Conservation (phyloP, 2,113 vertebrate genomes). For the Gymnobelideus leadbeateri region DNA sequence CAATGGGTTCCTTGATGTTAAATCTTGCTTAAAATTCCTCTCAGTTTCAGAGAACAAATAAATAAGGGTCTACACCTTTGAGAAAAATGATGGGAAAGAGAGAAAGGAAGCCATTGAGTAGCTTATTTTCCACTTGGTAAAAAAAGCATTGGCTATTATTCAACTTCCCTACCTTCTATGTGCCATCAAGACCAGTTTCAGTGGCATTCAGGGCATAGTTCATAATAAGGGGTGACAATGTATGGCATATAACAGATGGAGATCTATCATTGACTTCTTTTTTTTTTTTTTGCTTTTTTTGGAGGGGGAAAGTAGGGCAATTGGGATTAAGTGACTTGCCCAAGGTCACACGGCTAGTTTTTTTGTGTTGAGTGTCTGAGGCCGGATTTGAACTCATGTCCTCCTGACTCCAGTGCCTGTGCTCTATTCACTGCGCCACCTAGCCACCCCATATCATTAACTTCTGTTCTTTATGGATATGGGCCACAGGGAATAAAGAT, state of each 20-base stretch:
- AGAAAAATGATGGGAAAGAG: background rate
- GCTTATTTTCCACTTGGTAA: background rate
- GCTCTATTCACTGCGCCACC: no score
- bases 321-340: no score
- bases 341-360: no score
- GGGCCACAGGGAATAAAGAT: background rate
- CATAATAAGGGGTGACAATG: background rate
- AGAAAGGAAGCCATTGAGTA: background rate
- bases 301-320: no score
- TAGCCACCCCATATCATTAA: background rate
- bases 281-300: no score
- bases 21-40: background rate
- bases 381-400: no score
- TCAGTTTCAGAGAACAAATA: background rate
- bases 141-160: background rate
- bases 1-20: background rate
- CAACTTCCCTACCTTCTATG: background rate
- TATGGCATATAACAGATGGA: background rate
- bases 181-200: background rate
- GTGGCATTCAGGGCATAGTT: background rate
- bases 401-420: no score
- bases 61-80: background rate
- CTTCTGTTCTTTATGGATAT: background rate
- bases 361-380: no score
- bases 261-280: background rate